Percentiles rank a stretch among this genome's conserved stretches.
phyloP scores from a whole-genome alignment of 2,888 invertebrate genomes.

The Pandemis heparana region DNA sequence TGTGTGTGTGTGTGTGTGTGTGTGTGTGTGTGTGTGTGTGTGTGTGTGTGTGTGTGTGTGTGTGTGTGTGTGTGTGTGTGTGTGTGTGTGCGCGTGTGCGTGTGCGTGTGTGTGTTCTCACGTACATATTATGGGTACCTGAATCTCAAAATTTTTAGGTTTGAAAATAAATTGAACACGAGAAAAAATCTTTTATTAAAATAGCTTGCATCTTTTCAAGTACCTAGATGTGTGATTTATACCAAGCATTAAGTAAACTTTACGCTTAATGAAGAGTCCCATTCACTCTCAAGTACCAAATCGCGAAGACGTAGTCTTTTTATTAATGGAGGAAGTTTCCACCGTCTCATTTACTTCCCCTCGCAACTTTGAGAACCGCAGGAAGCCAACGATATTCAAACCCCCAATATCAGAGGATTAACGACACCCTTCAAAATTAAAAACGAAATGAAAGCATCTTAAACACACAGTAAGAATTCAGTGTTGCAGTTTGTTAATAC shows the following conservation, averaged over 20 bases:
- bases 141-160: too few relatives aligned
- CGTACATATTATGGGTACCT: too few relatives aligned
- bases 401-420: conserved; percentile 81
- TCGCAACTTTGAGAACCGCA: conserved; percentile 55
- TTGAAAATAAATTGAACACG: too few relatives aligned
- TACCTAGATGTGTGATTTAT: background rate
- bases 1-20: too few relatives aligned
- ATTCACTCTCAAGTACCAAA: conserved; percentile 8
- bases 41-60: too few relatives aligned
- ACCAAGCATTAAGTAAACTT: conserved; percentile 22
- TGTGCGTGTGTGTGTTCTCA: too few relatives aligned
- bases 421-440: conserved; percentile 78
- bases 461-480: conserved; percentile 49
- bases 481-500: conserved; percentile 67
- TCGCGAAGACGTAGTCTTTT: conserved; percentile 39
- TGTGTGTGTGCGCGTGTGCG: too few relatives aligned
- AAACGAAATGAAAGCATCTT: conserved; percentile 64
- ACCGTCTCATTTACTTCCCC: conserved; percentile 74
- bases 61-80: too few relatives aligned
- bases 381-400: conserved; percentile 68
- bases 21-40: too few relatives aligned
- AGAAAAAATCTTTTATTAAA: too few relatives aligned
- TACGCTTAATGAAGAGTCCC: conserved; percentile 10
- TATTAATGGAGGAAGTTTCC: conserved; percentile 56
- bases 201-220: background rate